Evolutionary conservation across 1,140 invertebrate species (phyloP), one percentile per base, ranked within the genome.

Genomic region (Zaprionus lachaisei): DNA sequence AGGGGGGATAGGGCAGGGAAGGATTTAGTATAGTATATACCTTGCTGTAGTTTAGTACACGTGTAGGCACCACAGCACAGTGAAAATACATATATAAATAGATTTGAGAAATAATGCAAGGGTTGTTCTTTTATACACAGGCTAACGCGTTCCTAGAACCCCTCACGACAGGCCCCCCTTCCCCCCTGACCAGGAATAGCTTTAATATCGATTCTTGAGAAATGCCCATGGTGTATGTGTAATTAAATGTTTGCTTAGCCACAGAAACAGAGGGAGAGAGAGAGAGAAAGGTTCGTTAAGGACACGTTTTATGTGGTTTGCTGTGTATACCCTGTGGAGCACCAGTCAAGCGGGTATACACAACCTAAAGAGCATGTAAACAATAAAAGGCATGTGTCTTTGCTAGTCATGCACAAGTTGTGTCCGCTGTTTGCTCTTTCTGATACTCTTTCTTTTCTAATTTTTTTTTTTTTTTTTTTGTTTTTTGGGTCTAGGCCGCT

Each of bases 401-500:
- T 20, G 9, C 12, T 28, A 20, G 17, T n/a, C 5, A 20, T 17
- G 15, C 7, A 4, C 5, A 20, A 20, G 12, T 22, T 3, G 38
- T 9, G 15, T 1, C 41, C 7, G 20, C 22, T 61, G 4, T 17
- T 7, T 22, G 22, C n/a, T 31, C 5, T 7, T 22, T 14, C 14
- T 5, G 1, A 34, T 24, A 24, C 26, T 31, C 2, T 7, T 34
- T 14, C 20, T 11, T 22, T 24, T 14, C 17, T 49, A 11, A 2
- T n/a, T 17, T 57, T 6, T 66, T 22, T 22, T 67, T 51, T 28
- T 31, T 28, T 31, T 31, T 47, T 26, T 44, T 70, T 62, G 55
- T 61, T 67, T 70, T 70, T 62, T 62, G 58, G 68, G 68, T 70
- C 68, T 70, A 70, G 68, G 68, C 68, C 68, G 68, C 58, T 63